phyloP scores from a whole-genome alignment of 2,113 vertebrate species.

The Lepisosteus oculatus region DNA sequence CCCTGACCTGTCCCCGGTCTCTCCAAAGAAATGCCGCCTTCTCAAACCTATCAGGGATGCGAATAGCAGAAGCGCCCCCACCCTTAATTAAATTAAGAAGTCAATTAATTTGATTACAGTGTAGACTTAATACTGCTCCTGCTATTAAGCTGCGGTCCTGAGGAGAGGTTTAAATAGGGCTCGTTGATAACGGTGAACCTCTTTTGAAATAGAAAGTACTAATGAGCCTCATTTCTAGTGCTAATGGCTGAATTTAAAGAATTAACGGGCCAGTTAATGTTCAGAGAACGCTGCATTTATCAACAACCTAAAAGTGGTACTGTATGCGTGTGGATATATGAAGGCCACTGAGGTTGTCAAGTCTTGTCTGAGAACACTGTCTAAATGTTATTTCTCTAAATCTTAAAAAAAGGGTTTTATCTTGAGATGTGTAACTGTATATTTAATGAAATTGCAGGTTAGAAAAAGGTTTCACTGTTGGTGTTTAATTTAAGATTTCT shows the following conservation, averaged over 20 bases:
- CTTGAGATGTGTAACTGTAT: no score
- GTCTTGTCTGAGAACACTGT: no score
- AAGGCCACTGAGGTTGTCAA: no score
- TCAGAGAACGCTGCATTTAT: no score
- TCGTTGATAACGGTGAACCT: not conserved
- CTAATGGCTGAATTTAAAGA: slow-evolving; percentile 26
- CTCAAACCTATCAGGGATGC: slow-evolving; percentile 7
- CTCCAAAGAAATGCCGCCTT: no score
- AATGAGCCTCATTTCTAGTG: slow-evolving; percentile 14
- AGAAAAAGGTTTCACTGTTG: no score
- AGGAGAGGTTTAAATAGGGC: slow-evolving; percentile 12
- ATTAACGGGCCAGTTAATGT: slow-evolving; percentile 18
- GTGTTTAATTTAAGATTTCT: no score
- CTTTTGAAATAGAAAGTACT: slow-evolving; percentile 6
- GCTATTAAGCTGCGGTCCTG: slow-evolving; percentile 25
- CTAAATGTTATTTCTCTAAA: no score
- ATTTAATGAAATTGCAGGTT: no score
- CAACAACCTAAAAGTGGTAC: no score
- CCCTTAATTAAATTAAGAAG: slow-evolving; percentile 25
- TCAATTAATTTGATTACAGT: slow-evolving; percentile 28
- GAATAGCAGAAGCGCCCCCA: slow-evolving; percentile 6
- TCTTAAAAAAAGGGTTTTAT: no score
- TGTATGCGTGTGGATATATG: no score
- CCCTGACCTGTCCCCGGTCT: not conserved
- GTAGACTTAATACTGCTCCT: slow-evolving; percentile 13